Evolutionary conservation across 2,888 invertebrate genomes (phyloP), one percentile per base, ranked within the genome.

Genomic region (Tetropium fuscum): DNA sequence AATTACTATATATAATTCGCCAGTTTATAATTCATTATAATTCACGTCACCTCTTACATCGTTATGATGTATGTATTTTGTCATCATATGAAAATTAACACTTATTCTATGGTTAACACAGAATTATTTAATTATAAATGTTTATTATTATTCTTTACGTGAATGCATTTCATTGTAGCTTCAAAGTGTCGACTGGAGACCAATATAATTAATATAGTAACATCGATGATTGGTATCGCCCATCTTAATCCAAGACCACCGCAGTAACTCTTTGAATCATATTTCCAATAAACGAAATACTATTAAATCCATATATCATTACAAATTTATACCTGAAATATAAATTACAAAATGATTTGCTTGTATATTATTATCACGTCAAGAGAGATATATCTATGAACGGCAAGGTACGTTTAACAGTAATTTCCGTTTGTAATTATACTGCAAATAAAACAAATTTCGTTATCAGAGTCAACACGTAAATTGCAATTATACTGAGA

Each of bases 391-490:
- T 54, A 54, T 47, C 27, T 53, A 51, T 44, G 55, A 45, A 49
- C 45, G 25, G 59, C 59, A 53, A 59, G 30, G 41, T 59, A 53
- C 49, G 44, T 53, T 59, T 36, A 57, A 22, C 43, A 44, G 53
- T 51, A 61, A 61, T 61, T 57, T 54, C 58, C 58, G 34, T 49
- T 54, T 45, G 32, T 55, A 45, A 41, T 41, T 59, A 44, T 36
- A 44, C 20, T 18, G 6, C n/a, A 43, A 36, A 54, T 30, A 41
- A 48, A 43, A 32, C 47, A 36, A 53, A 58, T 22, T 54, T 48
- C 43, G 54, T 54, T 59, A 48, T 59, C 54, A 43, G 36, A 49
- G 53, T 59, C 48, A 54, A 54, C 59, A 54, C 48, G 36, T 30
- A 30, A 54, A 53, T 34, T 54, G 36, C 59, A 54, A 54, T 59